Conservation (phyloP, 1,140 invertebrate species). For the Acromyrmex charruanus region DNA sequence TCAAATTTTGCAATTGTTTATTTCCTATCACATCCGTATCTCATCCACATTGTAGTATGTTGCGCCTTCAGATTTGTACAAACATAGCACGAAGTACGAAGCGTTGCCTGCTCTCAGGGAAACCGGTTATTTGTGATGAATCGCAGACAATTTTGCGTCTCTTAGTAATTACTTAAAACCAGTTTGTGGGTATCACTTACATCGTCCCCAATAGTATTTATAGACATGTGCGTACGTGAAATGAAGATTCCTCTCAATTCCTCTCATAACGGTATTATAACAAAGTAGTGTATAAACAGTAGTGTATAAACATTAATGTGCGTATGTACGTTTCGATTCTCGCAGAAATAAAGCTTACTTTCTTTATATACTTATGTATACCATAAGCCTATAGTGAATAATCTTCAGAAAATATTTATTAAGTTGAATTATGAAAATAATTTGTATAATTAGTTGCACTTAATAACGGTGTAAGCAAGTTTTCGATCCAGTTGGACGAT, state of each 20-base stretch:
- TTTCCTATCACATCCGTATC: neutral
- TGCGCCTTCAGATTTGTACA: neutral
- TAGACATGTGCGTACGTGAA: slow-evolving; percentile 22
- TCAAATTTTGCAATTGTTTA: neutral
- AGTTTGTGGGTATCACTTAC: slow-evolving; percentile 69
- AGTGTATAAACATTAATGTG: slow-evolving; percentile 30
- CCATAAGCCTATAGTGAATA: neutral
- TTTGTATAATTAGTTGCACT: neutral
- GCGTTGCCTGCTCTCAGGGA: slow-evolving; percentile 32
- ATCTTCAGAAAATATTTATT: neutral
- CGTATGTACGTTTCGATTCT: neutral
- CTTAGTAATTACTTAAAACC: slow-evolving; percentile 70
- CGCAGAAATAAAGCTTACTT: neutral
- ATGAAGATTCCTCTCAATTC: slow-evolving; percentile 64
- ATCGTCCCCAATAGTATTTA: slow-evolving; percentile 68
- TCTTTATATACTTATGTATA: neutral
- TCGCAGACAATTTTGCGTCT: slow-evolving; percentile 61
- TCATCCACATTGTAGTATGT: neutral
- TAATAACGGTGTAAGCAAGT: neutral
- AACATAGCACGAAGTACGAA: slow-evolving; percentile 1
- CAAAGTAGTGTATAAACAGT: neutral
- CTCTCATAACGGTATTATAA: slow-evolving; percentile 54
- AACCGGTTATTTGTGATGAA: slow-evolving; percentile 69
- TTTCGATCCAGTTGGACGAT: neutral
- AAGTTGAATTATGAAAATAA: neutral